Evolutionary conservation across 2,113 vertebrate genomes (phyloP).

Genomic region (Tapirus terrestris): DNA sequence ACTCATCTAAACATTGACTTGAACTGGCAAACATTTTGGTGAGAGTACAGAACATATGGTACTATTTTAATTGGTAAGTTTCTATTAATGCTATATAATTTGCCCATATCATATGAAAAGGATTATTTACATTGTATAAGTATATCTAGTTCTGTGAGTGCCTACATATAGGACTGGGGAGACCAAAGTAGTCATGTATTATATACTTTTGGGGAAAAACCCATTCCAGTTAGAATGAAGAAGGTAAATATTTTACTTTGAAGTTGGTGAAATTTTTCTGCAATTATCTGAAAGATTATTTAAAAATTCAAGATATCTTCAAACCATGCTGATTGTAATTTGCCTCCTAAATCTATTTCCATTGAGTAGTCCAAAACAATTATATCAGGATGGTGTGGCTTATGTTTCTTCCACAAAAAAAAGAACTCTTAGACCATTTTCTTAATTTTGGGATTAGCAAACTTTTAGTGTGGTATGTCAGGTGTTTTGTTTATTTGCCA

Average conservation of each 20-base stretch:
- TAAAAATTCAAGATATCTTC: slow-evolving; percentile 42
- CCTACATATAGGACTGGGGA: not conserved
- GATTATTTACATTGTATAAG: not conserved
- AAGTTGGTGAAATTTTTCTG: not conserved
- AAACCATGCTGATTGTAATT: slow-evolving; percentile 42
- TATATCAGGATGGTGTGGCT: slow-evolving; percentile 18
- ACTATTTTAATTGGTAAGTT: not conserved
- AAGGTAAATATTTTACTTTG: slow-evolving; percentile 40
- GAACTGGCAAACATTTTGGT: not conserved
- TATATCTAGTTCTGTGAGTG: slow-evolving; percentile 30
- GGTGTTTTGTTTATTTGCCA: not conserved
- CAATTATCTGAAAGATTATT: slow-evolving; percentile 37
- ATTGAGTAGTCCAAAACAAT: not conserved
- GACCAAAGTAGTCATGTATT: not conserved
- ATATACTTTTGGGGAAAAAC: slow-evolving; percentile 36
- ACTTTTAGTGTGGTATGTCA: not conserved
- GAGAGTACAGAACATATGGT: slow-evolving; percentile 2
- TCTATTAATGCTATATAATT: slow-evolving; percentile 5
- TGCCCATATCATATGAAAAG: not conserved
- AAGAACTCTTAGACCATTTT: not conserved
- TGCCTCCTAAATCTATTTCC: slow-evolving; percentile 19
- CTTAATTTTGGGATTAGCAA: slow-evolving; percentile 39
- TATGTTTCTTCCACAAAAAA: slow-evolving; percentile 36
- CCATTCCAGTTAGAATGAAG: slow-evolving; percentile 36
- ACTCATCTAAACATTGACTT: slow-evolving; percentile 7